Conservation (phyloP, 2,113 vertebrate species). For the Calypte anna region DNA sequence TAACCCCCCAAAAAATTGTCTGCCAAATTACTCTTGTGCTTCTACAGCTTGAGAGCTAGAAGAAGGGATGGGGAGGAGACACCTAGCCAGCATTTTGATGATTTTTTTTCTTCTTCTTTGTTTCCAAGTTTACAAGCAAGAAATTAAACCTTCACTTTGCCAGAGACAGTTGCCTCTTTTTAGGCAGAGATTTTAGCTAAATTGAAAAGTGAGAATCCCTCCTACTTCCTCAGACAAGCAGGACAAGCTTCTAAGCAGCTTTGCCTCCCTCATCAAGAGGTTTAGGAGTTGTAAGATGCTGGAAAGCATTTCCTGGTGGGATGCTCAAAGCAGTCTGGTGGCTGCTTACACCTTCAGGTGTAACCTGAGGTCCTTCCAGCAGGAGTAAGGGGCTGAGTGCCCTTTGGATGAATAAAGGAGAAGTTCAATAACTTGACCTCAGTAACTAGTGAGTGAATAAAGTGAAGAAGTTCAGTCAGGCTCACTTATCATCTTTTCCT, state of each 20-base stretch:
- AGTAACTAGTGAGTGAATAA: neutral
- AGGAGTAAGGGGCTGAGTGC: neutral
- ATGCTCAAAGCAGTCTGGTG: neutral
- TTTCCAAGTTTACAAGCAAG: neutral
- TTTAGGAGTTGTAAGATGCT: fast-evolving
- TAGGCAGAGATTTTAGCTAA: fast-evolving
- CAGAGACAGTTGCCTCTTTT: neutral
- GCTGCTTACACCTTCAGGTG: neutral
- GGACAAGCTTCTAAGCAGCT: neutral
- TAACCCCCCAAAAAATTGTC: neutral
- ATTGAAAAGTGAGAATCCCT: neutral
- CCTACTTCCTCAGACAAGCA: neutral
- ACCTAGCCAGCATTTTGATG: neutral
- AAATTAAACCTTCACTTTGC: neutral
- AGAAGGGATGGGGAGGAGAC: neutral
- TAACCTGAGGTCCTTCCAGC: neutral
- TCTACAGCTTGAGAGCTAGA: neutral
- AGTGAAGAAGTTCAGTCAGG: neutral
- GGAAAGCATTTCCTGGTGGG: neutral
- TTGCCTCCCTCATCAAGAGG: neutral
- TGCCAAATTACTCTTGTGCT: neutral
- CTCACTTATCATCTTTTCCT: neutral
- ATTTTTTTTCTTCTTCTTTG: neutral
- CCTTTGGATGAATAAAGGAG: neutral
- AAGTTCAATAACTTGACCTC: too few species aligned